Evolutionary conservation across 2,113 vertebrate genomes (phyloP).

Genomic region (Ptychochromis oligacanthus): DNA sequence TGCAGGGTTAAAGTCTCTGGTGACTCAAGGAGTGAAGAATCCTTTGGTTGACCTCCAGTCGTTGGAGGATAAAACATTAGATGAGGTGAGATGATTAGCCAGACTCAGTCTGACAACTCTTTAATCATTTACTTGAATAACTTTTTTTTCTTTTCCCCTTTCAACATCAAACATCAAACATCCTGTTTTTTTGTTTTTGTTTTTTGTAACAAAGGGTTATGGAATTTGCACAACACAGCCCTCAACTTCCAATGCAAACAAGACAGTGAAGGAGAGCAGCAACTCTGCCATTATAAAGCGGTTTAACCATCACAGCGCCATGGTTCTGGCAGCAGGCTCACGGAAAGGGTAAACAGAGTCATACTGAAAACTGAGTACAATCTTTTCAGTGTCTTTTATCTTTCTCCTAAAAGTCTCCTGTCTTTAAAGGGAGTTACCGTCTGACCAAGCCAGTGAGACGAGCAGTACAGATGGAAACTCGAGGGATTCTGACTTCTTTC

Average conservation of each 20-base stretch:
- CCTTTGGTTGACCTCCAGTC: slow-evolving; percentile 92
- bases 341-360: slow-evolving; percentile 87
- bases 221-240: slow-evolving; percentile 81
- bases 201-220: slow-evolving; percentile 85
- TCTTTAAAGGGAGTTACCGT: slow-evolving; percentile 84
- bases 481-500: slow-evolving; percentile 93
- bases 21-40: slow-evolving; percentile 96
- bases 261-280: slow-evolving; percentile 91
- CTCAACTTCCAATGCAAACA: slow-evolving; percentile 86
- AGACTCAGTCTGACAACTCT: not conserved
- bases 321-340: slow-evolving; percentile 96
- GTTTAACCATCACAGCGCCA: slow-evolving; percentile 99
- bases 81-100: slow-evolving; percentile 86
- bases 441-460: slow-evolving; percentile 90
- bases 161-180: not conserved
- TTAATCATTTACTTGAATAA: not conserved
- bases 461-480: slow-evolving; percentile 92
- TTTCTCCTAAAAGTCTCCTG: not conserved
- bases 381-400: not conserved
- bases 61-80: slow-evolving; percentile 93
- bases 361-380: not conserved
- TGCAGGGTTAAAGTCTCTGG: slow-evolving; percentile 93
- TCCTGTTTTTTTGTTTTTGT: too few relatives aligned
- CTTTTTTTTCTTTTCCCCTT: not conserved
- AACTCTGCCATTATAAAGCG: slow-evolving; percentile 97